Evolutionary conservation across 2,113 vertebrate species (phyloP), one percentile per base, ranked within the genome.

Genomic region (Mus spicilegus): DNA sequence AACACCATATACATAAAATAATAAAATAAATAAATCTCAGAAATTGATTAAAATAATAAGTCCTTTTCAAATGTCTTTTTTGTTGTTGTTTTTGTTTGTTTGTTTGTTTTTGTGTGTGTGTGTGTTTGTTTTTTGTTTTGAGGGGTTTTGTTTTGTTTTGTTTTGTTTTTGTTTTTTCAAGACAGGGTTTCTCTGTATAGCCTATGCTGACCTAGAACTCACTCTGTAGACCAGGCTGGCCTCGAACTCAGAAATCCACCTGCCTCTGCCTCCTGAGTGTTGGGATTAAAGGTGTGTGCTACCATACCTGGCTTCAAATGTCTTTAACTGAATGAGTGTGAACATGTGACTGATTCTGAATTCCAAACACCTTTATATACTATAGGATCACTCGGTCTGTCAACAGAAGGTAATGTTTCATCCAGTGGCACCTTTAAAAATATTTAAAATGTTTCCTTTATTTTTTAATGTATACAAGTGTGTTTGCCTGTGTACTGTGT

Each of bases 351-450:
- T 92, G 72, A 58, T 30, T 75, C 22, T 78, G 12, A 86, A 87
- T 76, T 19, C 33, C 51, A 70, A 51, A 42, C 0, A 36, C 12
- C 17, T 93, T 95, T 81, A 67, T 67, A 16, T 26, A 16, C 36
- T 78, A 22, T 3, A 93, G 56, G 17, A 14, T 26, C 67, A 65
- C n/a, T 88, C n/a, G n/a, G 4, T 69, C 30, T 73, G 26, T 46
- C 84, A 89, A 69, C 86, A 94, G 28, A 96, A 92, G 73, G 67
- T 84, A 85, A 22, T 42, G 63, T 87, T 94, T 90, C 89, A 36
- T 56, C 8, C 28, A 77, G 22, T n/a, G 78, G 58, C 16, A 65
- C 42, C 20, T 46, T 51, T 46, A 75, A 46, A 46, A 76, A 46
- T 77, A 51, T 19, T 77, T 73, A 20, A 54, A 56, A 22, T 54